A percentile compares a stretch with the other conserved stretches of the same genome.
phyloP scores from a whole-genome alignment of 2,113 vertebrate species.

The Passer domesticus region DNA sequence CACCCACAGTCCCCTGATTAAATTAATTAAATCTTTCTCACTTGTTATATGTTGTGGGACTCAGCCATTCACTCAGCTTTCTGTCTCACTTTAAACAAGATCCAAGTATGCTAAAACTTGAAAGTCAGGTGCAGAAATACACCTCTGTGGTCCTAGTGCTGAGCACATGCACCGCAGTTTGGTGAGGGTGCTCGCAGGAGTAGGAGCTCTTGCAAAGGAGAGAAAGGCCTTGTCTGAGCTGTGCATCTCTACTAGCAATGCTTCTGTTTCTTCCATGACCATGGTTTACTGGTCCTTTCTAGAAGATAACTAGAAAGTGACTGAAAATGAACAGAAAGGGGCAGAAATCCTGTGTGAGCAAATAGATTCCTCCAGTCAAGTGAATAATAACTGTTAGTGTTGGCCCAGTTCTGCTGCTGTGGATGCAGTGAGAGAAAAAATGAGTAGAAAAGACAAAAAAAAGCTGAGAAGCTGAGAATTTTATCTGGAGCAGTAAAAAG shows the following conservation, averaged over 20 bases:
- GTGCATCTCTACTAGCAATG: not conserved
- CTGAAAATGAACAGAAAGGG: not conserved
- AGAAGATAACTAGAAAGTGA: not conserved
- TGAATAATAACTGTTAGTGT: not conserved
- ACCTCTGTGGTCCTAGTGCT: not conserved
- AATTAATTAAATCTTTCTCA: not conserved
- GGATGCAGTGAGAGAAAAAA: not conserved
- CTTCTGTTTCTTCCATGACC: not conserved
- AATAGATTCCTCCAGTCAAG: not conserved
- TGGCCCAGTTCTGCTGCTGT: not conserved
- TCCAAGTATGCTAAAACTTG: not conserved
- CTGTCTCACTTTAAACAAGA: not conserved
- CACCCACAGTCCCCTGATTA: not conserved
- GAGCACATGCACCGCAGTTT: not conserved
- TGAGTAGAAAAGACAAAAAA: not conserved
- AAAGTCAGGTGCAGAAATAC: not conserved
- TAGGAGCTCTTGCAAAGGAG: not conserved
- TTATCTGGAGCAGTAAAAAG: not conserved
- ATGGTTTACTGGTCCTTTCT: not conserved
- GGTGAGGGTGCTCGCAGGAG: not conserved
- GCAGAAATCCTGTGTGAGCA: not conserved
- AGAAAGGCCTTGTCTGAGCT: not conserved
- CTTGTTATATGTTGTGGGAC: rapidly evolving
- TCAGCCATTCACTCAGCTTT: not conserved
- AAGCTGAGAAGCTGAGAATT: not conserved